Percentiles rank a stretch among this genome's conserved stretches.
Conservation (phyloP, 1,140 invertebrate genomes). For the Procambarus clarkii region DNA sequence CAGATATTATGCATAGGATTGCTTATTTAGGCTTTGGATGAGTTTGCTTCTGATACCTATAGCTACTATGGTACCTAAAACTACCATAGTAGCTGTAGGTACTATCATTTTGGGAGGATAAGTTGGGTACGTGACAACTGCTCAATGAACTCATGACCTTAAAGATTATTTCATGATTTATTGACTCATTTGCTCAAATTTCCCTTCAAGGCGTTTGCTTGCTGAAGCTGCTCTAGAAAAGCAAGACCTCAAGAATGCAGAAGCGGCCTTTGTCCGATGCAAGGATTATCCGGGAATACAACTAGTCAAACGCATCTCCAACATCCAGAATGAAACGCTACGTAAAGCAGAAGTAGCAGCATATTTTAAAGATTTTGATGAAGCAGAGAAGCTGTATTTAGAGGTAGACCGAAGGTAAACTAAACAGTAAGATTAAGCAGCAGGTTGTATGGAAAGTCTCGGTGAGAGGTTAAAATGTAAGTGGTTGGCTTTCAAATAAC, state of each 20-base stretch:
- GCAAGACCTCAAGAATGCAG: constrained; percentile 91
- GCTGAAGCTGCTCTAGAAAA: constrained; percentile 93
- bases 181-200: neutral
- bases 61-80: too few relatives aligned
- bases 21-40: too few relatives aligned
- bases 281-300: constrained; percentile 92
- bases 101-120: too few relatives aligned
- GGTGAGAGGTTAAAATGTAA: too few relatives aligned
- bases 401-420: constrained; percentile 87
- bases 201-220: constrained; percentile 82
- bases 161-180: too few relatives aligned
- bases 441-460: too few relatives aligned
- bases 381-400: constrained; percentile 94
- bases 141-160: too few relatives aligned
- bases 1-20: too few relatives aligned
- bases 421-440: neutral
- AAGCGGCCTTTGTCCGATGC: constrained; percentile 95
- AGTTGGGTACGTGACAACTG: too few relatives aligned
- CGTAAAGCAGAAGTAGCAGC: constrained; percentile 92
- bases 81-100: too few relatives aligned
- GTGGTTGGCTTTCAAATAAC: too few relatives aligned
- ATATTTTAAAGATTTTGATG: constrained; percentile 95
- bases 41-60: too few relatives aligned
- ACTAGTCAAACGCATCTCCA: constrained; percentile 90
- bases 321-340: constrained; percentile 86